phyloP scores from a whole-genome alignment of 1,140 invertebrate genomes.

The Rhizoglyphus robini region DNA sequence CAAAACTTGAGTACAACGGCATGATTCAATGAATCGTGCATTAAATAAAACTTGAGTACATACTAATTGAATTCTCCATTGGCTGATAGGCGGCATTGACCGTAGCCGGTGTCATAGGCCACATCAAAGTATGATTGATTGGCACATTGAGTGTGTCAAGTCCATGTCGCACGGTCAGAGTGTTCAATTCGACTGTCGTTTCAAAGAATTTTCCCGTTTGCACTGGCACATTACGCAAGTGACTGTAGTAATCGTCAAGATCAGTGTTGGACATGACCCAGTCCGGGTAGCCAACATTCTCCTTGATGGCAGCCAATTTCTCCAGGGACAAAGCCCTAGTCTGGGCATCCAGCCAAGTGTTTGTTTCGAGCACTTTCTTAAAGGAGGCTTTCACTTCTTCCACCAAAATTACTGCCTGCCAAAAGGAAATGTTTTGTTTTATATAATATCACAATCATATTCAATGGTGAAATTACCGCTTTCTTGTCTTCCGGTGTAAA shows the following conservation, averaged over 20 bases:
- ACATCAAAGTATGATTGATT: not conserved
- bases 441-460: too few relatives aligned
- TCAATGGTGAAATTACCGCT: too few relatives aligned
- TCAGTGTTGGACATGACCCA: conserved; percentile 34
- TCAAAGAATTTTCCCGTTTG: not conserved
- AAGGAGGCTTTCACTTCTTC: conserved; percentile 27
- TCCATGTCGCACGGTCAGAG: not conserved
- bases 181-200: not conserved
- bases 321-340: conserved; percentile 52
- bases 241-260: conserved; percentile 32
- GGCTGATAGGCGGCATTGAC: conserved; percentile 48
- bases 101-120: conserved; percentile 20
- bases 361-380: conserved; percentile 44
- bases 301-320: conserved; percentile 30
- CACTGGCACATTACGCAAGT: conserved; percentile 33
- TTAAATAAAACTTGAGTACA: too few relatives aligned
- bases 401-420: conserved; percentile 24
- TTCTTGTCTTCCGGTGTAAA: not conserved
- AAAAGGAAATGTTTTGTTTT: too few relatives aligned
- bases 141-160: not conserved
- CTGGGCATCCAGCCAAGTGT: conserved; percentile 80
- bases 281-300: conserved; percentile 37
- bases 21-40: too few relatives aligned
- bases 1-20: not conserved
- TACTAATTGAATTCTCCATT: conserved; percentile 38